phyloP scores from a whole-genome alignment of 2,797 vertebrate genomes.

The Channa striata region DNA sequence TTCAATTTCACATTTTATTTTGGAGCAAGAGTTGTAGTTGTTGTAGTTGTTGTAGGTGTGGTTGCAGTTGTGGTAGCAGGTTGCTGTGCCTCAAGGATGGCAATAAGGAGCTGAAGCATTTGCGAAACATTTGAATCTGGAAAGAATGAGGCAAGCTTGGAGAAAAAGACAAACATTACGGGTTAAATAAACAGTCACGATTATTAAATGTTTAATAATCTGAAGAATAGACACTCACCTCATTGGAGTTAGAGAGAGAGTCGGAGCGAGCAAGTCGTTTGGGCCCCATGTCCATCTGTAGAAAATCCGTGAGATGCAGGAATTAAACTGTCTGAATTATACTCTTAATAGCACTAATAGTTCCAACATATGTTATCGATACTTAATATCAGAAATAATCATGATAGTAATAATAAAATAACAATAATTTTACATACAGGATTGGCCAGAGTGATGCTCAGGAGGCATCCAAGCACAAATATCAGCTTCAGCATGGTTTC shows the following conservation, averaged over 20 bases:
- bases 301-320: neutral
- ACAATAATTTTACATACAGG: constrained; percentile 29
- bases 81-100: neutral
- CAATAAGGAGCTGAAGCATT: neutral
- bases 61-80: neutral
- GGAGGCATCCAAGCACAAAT: constrained; percentile 50
- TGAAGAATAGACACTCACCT: neutral
- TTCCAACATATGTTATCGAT: neutral
- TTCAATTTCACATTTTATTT: neutral
- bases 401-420: no score
- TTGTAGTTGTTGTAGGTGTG: neutral
- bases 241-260: fast-evolving
- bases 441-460: constrained; percentile 35
- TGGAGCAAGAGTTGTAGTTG: neutral
- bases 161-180: neutral
- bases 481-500: constrained; percentile 42
- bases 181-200: neutral
- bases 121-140: no score
- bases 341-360: neutral
- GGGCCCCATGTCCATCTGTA: neutral
- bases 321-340: neutral
- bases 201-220: neutral
- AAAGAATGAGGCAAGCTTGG: neutral
- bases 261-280: neutral
- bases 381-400: neutral